Percentiles rank a stretch among this genome's conserved stretches.
These are phyloP conservation scores for Drosophila gaucha DNA, from an alignment of 2,888 invertebrate species.

Conservation along the genomic window DNA sequence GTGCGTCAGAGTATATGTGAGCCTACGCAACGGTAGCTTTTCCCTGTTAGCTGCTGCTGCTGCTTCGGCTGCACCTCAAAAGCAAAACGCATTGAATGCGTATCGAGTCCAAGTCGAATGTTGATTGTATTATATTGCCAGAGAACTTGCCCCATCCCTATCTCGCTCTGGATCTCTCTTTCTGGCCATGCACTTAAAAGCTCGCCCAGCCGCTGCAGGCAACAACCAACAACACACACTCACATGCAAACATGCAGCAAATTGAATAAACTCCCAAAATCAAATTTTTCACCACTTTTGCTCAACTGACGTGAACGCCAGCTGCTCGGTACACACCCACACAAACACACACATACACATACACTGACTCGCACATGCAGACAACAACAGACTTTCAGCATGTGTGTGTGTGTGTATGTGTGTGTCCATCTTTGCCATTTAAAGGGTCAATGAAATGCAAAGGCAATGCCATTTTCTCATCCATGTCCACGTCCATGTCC, in stretches of 20 bases:
- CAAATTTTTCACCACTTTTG: conserved; percentile 77
- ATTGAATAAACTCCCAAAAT: conserved; percentile 79
- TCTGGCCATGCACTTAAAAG: conserved; percentile 52
- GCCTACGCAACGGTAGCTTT: conserved; percentile 62
- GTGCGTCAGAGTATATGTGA: conserved; percentile 20
- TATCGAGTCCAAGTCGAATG: conserved; percentile 73
- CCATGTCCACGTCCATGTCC: conserved; percentile 15
- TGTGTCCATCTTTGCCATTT: conserved; percentile 64
- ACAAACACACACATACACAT: too few species aligned
- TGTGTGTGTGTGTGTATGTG: conserved; percentile 21
- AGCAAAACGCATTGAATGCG: conserved; percentile 76
- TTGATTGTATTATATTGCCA: conserved; percentile 80
- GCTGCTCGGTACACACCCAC: conserved; percentile 38
- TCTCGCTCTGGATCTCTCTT: conserved; percentile 1
- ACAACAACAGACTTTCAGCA: background rate
- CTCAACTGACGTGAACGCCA: conserved; percentile 56
- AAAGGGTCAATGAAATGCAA: conserved; percentile 79
- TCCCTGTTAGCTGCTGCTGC: conserved; percentile 22
- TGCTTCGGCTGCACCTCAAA: conserved; percentile 54
- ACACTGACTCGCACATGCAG: too few species aligned
- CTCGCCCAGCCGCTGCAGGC: conserved; percentile 20
- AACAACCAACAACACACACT: conserved; percentile 21
- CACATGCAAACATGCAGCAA: conserved; percentile 46
- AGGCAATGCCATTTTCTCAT: conserved; percentile 37
- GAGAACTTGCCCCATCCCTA: conserved; percentile 6